phyloP scores from a whole-genome alignment of 1,140 invertebrate species.

The Brachionus angularis region DNA sequence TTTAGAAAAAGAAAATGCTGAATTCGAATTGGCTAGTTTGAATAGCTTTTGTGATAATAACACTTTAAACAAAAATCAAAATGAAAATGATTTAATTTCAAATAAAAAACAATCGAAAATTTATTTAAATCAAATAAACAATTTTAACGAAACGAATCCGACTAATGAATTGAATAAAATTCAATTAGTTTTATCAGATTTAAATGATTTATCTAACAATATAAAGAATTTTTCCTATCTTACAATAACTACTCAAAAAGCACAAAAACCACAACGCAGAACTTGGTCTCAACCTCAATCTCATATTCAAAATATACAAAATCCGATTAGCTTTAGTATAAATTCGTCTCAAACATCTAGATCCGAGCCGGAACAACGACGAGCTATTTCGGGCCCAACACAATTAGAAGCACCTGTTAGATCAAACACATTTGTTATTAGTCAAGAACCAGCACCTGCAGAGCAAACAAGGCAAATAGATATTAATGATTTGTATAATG shows the following conservation, averaged over 20 bases:
- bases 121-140: not conserved
- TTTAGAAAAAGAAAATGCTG: conserved; percentile 93
- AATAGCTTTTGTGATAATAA: conserved; percentile 78
- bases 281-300: no score
- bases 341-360: not conserved
- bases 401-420: not conserved
- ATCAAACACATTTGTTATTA: conserved; percentile 36
- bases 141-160: not conserved
- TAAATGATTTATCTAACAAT: not conserved
- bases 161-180: not conserved
- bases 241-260: no score
- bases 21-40: conserved; percentile 85
- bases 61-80: not conserved
- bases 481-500: conserved; percentile 33
- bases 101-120: conserved; percentile 14
- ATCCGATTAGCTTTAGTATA: no score
- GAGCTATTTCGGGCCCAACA: not conserved
- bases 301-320: no score
- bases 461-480: not conserved
- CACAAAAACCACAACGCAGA: no score
- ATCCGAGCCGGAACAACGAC: not conserved
- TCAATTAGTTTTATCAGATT: not conserved
- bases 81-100: conserved; percentile 16
- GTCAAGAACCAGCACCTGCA: not conserved
- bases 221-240: no score